Evolutionary conservation across 2,888 invertebrate species (phyloP), one percentile per base, ranked within the genome.

Genomic region (Steromphala cineraria): DNA sequence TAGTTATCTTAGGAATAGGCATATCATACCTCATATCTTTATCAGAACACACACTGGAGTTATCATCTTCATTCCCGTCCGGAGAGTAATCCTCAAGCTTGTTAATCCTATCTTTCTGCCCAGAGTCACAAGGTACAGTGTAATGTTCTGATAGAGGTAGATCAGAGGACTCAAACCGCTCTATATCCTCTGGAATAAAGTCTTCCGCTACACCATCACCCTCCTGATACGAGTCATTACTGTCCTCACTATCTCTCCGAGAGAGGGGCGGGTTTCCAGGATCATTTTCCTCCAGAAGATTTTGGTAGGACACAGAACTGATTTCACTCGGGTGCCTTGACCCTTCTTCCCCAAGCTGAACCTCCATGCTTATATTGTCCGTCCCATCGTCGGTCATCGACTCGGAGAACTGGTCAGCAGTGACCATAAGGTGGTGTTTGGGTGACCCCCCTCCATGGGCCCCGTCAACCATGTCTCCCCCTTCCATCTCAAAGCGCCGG

Each of bases 351-450:
- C 92, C 92, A 67, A 92, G 88, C 56, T 92, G 89, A n/a, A 93
- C 93, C 83, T 93, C 93, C 87, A 93, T 89, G 80, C 92, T 92
- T 17, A 91, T 82, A 82, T 92, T 93, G 82, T 93, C 92, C 19
- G 85, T 88, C 77, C 86, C 87, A 76, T 91, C 91, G 84, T 86
- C 86, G 56, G 83, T 52, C 24, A 80, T 77, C 4, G 82, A 81
- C 21, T 84, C 83, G 17, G 83, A 62, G 19, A 84, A 75, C 31
- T 82, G 81, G 10, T 85, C 85, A 19, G 82, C 80, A 28, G 79
- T 78, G 53, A 82, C 79, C 62, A 79, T 53, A 24, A 84, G 79
- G 17, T 53, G 82, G 40, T 76, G 80, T 46, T 82, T 82, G 31
- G 83, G 81, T 19, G 80, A 74, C 67, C 81, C 79, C 28, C 80